A percentile compares a stretch with the other conserved stretches of the same genome.
Evolutionary conservation across 2,888 invertebrate genomes (phyloP).

Genomic region (Dione juno): DNA sequence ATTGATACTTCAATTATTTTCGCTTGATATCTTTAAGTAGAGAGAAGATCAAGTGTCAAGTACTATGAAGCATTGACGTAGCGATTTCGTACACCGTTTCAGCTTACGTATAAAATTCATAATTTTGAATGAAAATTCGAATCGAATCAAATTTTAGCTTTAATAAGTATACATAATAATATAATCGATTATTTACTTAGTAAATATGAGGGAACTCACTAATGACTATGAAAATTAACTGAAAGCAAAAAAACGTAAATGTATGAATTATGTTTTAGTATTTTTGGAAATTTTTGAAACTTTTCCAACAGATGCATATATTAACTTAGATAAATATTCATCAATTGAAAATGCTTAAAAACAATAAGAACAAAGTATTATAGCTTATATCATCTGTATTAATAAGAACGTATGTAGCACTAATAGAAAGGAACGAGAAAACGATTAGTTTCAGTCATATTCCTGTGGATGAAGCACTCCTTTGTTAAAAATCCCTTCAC

Average conservation of each 20-base stretch:
- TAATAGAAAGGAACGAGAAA: conserved; percentile 32
- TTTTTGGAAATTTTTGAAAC: no score
- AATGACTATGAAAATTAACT: no score
- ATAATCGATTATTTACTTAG: no score
- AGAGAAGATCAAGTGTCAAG: conserved; percentile 11
- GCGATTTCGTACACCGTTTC: neutral
- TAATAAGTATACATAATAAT: no score
- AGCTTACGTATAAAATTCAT: neutral
- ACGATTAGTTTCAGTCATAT: conserved; percentile 39
- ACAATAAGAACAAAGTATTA: neutral
- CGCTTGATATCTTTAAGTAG: conserved; percentile 4
- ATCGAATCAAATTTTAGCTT: neutral
- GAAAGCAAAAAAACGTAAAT: no score
- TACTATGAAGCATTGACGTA: conserved; percentile 1
- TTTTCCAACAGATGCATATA: no score
- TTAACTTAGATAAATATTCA: no score
- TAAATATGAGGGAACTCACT: no score
- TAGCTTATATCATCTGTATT: neutral
- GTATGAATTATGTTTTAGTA: no score
- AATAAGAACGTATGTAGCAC: neutral
- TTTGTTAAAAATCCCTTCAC: conserved; percentile 26
- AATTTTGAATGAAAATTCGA: neutral
- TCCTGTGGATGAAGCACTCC: conserved; percentile 18
- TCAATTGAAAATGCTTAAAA: no score
- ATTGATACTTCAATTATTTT: conserved; percentile 14